Base-by-base conservation (phyloP, 2,888 invertebrate genomes). In the Acronicta alni region DNA sequence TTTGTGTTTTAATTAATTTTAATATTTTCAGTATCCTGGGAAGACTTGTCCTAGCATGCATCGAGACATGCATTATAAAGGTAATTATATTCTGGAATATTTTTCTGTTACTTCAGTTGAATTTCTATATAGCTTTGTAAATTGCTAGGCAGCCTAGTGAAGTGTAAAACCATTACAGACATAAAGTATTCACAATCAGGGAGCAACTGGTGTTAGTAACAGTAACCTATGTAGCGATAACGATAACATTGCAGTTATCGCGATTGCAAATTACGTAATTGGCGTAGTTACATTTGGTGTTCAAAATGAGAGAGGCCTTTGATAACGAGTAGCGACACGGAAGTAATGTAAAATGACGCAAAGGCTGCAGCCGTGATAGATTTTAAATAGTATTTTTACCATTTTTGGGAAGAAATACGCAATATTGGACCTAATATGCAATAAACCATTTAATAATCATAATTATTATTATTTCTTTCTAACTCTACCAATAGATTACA, bases 41-140 rank as follows among this genome's bases (percentile, higher is more conserved):
- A 97, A 97, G 90, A 97, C 97, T 87, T 98, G 98, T 91, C 98
- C 98, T 57, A 98, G 97, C 84, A 98, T 98, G 98, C 97, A 98
- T 94, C 97, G 97, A 90, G 97, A 98, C 87, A 97, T 98, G 93
- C 97, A 98, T 94, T 98, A 98, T 91, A 97, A 97, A 96, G 97
- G 97, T 97, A 93, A 74, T 38, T 60, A 67, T 53, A 44, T 12
- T 39, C n/a, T 42, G 39, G 1, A 38, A 42, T 44, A 45, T 26
- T 18, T 49, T 38, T 45, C 16, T 45, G 14, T 16, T n/a, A n/a
- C n/a, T n/a, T n/a, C n/a, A n/a, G n/a, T n/a, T n/a, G n/a, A n/a
- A n/a, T n/a, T n/a, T n/a, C n/a, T 26, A 23, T 7, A 5, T 26
- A 30, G 12, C 12, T 30, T 30, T 30, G 12, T 30, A 30, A 30